These are phyloP conservation scores for Emydura subglobosa DNA, from an alignment of 2,113 vertebrate genomes.

Conservation along the genomic window DNA sequence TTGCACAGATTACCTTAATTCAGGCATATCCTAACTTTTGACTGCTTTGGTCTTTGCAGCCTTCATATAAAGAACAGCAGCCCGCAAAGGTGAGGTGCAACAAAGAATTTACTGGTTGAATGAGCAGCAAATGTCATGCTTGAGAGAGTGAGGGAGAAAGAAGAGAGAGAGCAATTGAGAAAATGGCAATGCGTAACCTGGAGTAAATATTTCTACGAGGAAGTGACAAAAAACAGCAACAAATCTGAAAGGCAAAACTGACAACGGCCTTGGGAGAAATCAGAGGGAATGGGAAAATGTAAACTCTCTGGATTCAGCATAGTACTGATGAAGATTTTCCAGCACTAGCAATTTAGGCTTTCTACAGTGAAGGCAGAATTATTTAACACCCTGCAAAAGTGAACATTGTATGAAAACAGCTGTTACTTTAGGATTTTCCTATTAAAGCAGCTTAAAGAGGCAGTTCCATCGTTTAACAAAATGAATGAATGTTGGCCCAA, in stretches of 20 bases:
- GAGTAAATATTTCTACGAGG: not conserved
- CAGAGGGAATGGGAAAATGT: not conserved
- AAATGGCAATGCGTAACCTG: not conserved
- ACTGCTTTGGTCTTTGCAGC: not conserved
- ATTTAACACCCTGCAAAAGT: slow-evolving; percentile 38
- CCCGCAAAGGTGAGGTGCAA: not conserved
- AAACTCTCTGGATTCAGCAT: not conserved
- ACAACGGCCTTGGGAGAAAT: not conserved
- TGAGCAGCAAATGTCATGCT: not conserved
- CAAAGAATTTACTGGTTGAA: not conserved
- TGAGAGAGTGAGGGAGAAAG: not conserved
- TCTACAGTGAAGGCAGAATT: slow-evolving; percentile 5
- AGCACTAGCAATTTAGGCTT: not conserved
- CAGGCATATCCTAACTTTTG: not conserved
- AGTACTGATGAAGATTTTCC: slow-evolving; percentile 14
- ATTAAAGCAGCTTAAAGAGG: slow-evolving; percentile 35
- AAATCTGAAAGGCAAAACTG: not conserved
- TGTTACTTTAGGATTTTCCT: slow-evolving; percentile 44
- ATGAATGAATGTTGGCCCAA: not conserved
- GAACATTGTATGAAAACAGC: slow-evolving; percentile 43
- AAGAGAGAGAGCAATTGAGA: not conserved
- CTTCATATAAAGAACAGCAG: not conserved
- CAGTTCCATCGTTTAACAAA: slow-evolving; percentile 1
- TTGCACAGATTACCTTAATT: not conserved
- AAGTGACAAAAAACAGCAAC: not conserved